Evolutionary conservation across 2,797 vertebrate species (phyloP).

Genomic region (Spinus pinus): DNA sequence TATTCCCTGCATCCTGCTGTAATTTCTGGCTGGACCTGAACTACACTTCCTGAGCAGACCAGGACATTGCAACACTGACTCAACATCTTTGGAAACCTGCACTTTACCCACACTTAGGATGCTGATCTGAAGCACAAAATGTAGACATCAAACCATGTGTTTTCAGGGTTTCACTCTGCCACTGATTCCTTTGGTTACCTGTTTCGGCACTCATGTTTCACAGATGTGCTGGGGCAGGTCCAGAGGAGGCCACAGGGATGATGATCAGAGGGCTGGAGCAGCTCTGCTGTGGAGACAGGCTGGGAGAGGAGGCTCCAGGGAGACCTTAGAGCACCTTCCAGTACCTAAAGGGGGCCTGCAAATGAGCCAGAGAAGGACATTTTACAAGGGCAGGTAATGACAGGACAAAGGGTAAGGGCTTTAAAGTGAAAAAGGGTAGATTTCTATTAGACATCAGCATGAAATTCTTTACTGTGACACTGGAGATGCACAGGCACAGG

Average conservation of each 20-base stretch:
- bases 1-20: neutral
- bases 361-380: neutral
- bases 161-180: neutral
- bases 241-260: neutral
- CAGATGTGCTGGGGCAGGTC: neutral
- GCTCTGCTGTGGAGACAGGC: neutral
- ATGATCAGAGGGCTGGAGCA: neutral
- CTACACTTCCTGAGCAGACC: neutral
- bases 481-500: neutral
- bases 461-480: neutral
- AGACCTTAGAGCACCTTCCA: neutral
- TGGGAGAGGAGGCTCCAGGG: neutral
- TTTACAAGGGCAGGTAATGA: neutral
- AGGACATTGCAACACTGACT: neutral
- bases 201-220: neutral
- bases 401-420: neutral
- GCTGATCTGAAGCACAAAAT: neutral
- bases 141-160: neutral
- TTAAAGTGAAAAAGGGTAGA: fast-evolving
- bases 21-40: neutral
- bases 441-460: neutral
- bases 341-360: neutral
- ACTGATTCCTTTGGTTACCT: neutral
- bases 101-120: neutral
- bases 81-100: neutral